Percentiles rank a stretch among this genome's conserved stretches.
Conservation (phyloP, 2,797 vertebrate genomes). For the Gephyroberyx darwinii region DNA sequence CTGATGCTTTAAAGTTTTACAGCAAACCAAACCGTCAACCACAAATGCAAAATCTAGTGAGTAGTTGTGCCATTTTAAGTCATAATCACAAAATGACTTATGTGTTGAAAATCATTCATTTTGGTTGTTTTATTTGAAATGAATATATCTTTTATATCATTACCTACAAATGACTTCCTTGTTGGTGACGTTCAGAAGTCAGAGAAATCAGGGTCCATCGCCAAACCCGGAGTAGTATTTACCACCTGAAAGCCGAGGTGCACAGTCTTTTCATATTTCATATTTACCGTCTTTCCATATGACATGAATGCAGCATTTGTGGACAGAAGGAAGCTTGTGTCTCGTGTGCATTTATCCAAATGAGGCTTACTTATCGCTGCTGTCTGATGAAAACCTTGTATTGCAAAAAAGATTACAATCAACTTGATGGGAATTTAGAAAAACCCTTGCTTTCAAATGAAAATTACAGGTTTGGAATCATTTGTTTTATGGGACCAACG, state of each 20-base stretch:
- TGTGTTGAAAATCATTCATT: too few species aligned
- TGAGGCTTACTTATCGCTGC: constrained; percentile 32
- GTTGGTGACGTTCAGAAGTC: not conserved
- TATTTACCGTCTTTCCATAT: too few species aligned
- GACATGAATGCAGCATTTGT: not conserved
- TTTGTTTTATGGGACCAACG: not conserved
- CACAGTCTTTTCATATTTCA: not conserved
- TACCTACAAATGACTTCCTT: not conserved
- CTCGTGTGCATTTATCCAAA: constrained; percentile 2
- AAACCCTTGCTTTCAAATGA: constrained; percentile 9
- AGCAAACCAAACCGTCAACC: too few species aligned
- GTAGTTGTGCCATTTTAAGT: too few species aligned
- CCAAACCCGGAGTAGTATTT: not conserved
- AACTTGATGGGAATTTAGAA: constrained; percentile 10
- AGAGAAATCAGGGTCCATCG: too few species aligned
- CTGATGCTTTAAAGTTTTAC: not conserved
- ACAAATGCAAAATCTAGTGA: too few species aligned
- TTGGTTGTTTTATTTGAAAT: not conserved
- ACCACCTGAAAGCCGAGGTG: not conserved
- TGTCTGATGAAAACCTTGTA: not conserved
- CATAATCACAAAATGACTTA: too few species aligned
- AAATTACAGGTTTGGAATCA: not conserved
- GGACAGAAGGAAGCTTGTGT: constrained; percentile 17
- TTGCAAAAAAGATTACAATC: too few species aligned
- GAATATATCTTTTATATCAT: too few species aligned